Evolutionary conservation across 2,113 vertebrate genomes (phyloP).

Genomic region (Scomber scombrus): DNA sequence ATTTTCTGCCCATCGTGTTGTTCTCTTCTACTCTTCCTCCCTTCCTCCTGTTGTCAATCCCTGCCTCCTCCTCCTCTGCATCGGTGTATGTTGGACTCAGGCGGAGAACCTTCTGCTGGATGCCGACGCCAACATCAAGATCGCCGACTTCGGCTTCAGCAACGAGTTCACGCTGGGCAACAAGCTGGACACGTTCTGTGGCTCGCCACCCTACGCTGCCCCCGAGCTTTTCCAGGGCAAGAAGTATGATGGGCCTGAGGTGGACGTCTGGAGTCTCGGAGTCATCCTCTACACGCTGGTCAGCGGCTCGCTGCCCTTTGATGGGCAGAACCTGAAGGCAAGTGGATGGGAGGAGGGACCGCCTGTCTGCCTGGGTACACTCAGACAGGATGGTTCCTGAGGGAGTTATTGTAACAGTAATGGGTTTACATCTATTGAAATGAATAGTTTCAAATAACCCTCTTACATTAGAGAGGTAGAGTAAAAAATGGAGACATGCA

Average conservation of each 20-base stretch:
- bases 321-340: slow-evolving; percentile 96
- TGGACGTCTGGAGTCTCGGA: slow-evolving; percentile 94
- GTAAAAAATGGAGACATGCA: no score
- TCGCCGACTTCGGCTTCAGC: slow-evolving; percentile 96
- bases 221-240: slow-evolving; percentile 97
- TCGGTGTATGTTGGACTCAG: slow-evolving; percentile 74
- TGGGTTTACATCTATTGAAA: not conserved
- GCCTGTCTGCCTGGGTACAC: not conserved
- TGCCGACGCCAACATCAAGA: slow-evolving; percentile 93
- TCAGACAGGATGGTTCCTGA: not conserved
- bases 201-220: slow-evolving; percentile 93
- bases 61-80: slow-evolving; percentile 17
- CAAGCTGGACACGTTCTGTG: slow-evolving; percentile 96
- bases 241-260: slow-evolving; percentile 94
- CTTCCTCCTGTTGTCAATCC: not conserved
- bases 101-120: slow-evolving; percentile 95
- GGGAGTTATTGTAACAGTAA: not conserved
- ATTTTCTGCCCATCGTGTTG: not conserved
- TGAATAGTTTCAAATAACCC: not conserved
- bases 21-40: slow-evolving; percentile 1
- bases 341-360: slow-evolving; percentile 41
- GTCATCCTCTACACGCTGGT: slow-evolving; percentile 96
- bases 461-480: no score
- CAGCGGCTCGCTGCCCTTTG: slow-evolving; percentile 94
- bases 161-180: slow-evolving; percentile 94